Percentiles rank a stretch among this genome's conserved stretches.
Evolutionary conservation across 2,113 vertebrate species (phyloP).

Genomic region (Trematomus loennbergii): DNA sequence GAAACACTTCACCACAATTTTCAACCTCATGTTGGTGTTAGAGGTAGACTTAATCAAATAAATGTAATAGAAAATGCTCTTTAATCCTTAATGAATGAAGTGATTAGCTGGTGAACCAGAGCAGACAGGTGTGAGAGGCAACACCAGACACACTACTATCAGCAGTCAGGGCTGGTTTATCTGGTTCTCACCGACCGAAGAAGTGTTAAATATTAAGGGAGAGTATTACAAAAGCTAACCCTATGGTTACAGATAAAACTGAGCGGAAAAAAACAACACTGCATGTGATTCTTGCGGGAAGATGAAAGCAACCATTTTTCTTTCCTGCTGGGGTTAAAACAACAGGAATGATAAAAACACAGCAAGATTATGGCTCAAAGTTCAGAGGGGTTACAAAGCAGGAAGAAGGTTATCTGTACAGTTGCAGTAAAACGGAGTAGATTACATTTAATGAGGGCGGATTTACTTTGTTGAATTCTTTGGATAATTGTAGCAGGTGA

Average conservation of each 20-base stretch:
- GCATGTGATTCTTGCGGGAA: not conserved
- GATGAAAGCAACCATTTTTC: slow-evolving; percentile 7
- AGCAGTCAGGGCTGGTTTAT: slow-evolving; percentile 8
- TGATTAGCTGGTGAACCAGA: not conserved
- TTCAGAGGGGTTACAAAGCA: not conserved
- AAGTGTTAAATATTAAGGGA: slow-evolving; percentile 50
- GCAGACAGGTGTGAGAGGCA: slow-evolving; percentile 7
- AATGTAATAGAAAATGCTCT: too few species aligned
- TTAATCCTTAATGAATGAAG: not conserved
- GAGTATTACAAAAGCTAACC: slow-evolving; percentile 30
- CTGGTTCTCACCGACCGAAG: not conserved
- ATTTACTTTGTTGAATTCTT: not conserved
- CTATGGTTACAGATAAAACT: slow-evolving; percentile 23
- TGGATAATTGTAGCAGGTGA: not conserved
- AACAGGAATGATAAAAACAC: not conserved
- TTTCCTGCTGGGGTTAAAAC: not conserved
- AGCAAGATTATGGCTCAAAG: slow-evolving; percentile 37
- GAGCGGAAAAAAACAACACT: not conserved
- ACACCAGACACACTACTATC: not conserved
- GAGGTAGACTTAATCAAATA: too few species aligned
- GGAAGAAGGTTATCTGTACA: not conserved
- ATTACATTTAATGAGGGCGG: not conserved
- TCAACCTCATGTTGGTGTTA: too few species aligned
- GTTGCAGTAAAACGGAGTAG: slow-evolving; percentile 14
- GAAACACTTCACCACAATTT: too few species aligned